A percentile compares a stretch with the other conserved stretches of the same genome.
phyloP scores from a whole-genome alignment of 2,888 invertebrate species.

The Lepidonotus clava region DNA sequence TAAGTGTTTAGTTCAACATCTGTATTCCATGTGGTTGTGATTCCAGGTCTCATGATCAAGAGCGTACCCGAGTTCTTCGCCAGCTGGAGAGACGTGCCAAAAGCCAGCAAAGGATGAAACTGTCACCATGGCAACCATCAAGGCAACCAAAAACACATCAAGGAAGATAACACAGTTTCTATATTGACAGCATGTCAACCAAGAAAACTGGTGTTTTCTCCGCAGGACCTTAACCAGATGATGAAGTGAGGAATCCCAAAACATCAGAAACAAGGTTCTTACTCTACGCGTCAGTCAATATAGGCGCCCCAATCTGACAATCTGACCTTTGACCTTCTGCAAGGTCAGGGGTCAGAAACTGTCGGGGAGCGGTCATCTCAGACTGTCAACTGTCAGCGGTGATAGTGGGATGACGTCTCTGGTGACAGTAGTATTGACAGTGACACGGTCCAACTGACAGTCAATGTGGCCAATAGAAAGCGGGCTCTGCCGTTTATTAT shows the following conservation, averaged over 20 bases:
- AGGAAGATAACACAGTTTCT: background rate
- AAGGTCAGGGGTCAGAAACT: background rate
- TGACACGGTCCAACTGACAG: background rate
- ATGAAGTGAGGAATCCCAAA: no score
- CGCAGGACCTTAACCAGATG: no score
- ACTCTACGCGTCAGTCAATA: constrained; percentile 4
- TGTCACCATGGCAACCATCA: constrained; percentile 11
- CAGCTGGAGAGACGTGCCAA: constrained; percentile 90
- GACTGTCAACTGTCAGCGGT: background rate
- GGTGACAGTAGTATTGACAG: background rate
- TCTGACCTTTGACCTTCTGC: constrained; percentile 19
- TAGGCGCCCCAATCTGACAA: background rate
- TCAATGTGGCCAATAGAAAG: background rate
- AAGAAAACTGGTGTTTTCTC: background rate
- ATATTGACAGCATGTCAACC: constrained; percentile 22
- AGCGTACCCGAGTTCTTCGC: constrained; percentile 90
- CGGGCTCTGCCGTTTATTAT: no score
- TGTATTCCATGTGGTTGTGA: no score
- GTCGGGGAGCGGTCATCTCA: constrained; percentile 1
- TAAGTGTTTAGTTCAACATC: no score
- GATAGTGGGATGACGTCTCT: background rate
- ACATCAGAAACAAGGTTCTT: constrained; percentile 29
- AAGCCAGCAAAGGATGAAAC: constrained; percentile 84
- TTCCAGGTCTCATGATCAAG: constrained; percentile 89
- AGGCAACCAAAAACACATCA: background rate